Conservation (phyloP, 2,888 invertebrate genomes). For the Schrankia costaestrigalis region DNA sequence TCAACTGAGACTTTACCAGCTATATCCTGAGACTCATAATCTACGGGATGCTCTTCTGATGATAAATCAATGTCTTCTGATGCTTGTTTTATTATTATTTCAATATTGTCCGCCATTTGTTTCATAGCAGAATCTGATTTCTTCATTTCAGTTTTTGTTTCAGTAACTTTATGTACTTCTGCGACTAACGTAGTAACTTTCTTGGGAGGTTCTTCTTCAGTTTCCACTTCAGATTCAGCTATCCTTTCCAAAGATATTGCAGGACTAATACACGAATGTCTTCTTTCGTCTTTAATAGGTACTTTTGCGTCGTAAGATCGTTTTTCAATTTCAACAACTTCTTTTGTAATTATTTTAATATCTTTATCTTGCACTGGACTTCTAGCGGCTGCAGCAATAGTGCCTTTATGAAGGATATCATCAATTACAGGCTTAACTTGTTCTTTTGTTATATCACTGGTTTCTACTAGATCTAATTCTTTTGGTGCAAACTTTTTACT, state of each 20-base stretch:
- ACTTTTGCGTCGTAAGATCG: slow-evolving; percentile 73
- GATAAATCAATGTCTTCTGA: slow-evolving; percentile 72
- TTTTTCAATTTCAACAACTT: slow-evolving; percentile 65
- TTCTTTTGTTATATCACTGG: slow-evolving; percentile 63
- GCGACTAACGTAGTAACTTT: slow-evolving; percentile 19
- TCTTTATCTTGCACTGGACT: slow-evolving; percentile 68
- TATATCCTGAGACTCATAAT: slow-evolving; percentile 48
- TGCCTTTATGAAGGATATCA: slow-evolving; percentile 67
- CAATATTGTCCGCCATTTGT: slow-evolving; percentile 76
- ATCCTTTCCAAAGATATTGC: slow-evolving; percentile 73
- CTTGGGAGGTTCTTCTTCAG: slow-evolving; percentile 61
- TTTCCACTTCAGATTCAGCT: slow-evolving; percentile 70
- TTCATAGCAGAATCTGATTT: slow-evolving; percentile 77
- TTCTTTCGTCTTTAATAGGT: slow-evolving; percentile 68
- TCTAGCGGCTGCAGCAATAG: slow-evolving; percentile 58
- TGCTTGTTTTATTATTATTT: slow-evolving; percentile 76
- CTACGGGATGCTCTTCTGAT: slow-evolving; percentile 57
- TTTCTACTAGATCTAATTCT: slow-evolving; percentile 49
- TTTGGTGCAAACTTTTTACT: slow-evolving; percentile 47
- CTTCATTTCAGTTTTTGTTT: slow-evolving; percentile 50
- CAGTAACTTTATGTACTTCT: slow-evolving; percentile 32
- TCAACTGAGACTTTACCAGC: slow-evolving; percentile 68
- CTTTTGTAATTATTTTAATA: slow-evolving; percentile 57
- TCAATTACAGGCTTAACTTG: slow-evolving; percentile 70
- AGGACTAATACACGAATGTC: slow-evolving; percentile 74